Conservation (phyloP, 2,888 invertebrate species). For the Lasioglossum vierecki region DNA sequence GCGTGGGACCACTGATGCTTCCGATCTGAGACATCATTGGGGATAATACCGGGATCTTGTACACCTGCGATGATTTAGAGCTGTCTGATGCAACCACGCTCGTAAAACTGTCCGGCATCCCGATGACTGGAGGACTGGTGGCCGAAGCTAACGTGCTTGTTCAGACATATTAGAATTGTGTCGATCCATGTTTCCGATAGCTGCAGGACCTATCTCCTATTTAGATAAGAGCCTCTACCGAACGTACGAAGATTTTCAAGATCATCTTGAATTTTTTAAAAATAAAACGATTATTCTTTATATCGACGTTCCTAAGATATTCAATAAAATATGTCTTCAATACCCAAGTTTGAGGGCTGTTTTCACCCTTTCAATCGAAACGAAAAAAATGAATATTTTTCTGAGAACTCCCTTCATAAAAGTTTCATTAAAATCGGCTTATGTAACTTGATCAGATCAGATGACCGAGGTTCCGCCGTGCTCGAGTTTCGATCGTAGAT, state of each 20-base stretch:
- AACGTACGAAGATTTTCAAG: not conserved
- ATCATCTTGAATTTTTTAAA: too few relatives aligned
- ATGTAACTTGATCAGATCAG: not conserved
- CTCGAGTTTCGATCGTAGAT: not conserved
- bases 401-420: not conserved
- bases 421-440: not conserved
- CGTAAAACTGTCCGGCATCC: constrained; percentile 6
- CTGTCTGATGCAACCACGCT: not conserved
- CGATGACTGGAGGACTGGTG: not conserved
- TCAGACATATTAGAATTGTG: not conserved
- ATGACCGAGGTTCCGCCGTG: not conserved
- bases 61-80: constrained; percentile 40
- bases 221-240: not conserved
- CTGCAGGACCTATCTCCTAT: not conserved
- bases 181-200: not conserved
- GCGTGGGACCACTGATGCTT: constrained; percentile 43
- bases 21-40: constrained; percentile 33
- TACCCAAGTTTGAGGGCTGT: not conserved
- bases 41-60: constrained; percentile 33
- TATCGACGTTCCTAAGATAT: not conserved
- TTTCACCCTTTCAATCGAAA: not conserved
- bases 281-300: too few relatives aligned
- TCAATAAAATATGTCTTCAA: not conserved
- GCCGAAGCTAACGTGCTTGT: not conserved
- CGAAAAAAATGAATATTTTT: not conserved